These are phyloP conservation scores for Hydrozoanthus gracilis DNA, from an alignment of 92 coral and sea anemone genomes.

Conservation along the genomic window DNA sequence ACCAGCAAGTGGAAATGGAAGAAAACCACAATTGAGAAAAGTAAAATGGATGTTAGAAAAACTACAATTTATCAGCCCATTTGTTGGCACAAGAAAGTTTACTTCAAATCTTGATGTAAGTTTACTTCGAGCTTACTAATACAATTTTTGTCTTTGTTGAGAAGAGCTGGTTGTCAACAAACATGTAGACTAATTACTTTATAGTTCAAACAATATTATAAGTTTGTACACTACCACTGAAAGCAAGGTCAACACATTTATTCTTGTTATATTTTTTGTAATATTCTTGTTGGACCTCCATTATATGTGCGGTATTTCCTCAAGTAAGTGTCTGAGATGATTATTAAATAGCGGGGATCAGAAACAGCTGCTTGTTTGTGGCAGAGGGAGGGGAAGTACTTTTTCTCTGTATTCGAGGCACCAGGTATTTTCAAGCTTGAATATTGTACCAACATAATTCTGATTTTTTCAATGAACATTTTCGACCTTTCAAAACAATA, in stretches of 20 bases:
- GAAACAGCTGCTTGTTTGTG: constrained; percentile 13
- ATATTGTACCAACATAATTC: constrained; percentile 14
- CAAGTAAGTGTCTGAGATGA: constrained; percentile 9
- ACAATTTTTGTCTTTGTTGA: constrained; percentile 18
- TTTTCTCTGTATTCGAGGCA: constrained; percentile 6
- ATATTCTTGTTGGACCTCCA: constrained; percentile 9
- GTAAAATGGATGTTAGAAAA: constrained; percentile 20
- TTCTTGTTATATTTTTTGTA: constrained; percentile 19
- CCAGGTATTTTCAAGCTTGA: constrained; percentile 15
- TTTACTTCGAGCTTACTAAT: constrained; percentile 17
- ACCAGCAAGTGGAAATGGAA: constrained; percentile 17
- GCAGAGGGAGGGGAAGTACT: constrained; percentile 23
- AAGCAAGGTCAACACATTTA: constrained; percentile 20
- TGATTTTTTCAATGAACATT: background rate
- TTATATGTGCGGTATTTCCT: constrained; percentile 13
- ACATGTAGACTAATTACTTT: constrained; percentile 14
- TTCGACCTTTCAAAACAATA: constrained; percentile 7
- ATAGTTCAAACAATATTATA: constrained; percentile 3
- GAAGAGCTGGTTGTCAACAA: constrained; percentile 18
- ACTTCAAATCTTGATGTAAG: constrained; percentile 18
- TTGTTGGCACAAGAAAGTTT: background rate
- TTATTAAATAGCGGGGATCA: constrained; percentile 15
- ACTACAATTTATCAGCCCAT: constrained; percentile 15
- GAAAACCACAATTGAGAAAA: constrained; percentile 6
- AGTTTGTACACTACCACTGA: constrained; percentile 12